These are phyloP conservation scores for Otus sunia DNA, from an alignment of 2,113 vertebrate species.

Conservation along the genomic window DNA sequence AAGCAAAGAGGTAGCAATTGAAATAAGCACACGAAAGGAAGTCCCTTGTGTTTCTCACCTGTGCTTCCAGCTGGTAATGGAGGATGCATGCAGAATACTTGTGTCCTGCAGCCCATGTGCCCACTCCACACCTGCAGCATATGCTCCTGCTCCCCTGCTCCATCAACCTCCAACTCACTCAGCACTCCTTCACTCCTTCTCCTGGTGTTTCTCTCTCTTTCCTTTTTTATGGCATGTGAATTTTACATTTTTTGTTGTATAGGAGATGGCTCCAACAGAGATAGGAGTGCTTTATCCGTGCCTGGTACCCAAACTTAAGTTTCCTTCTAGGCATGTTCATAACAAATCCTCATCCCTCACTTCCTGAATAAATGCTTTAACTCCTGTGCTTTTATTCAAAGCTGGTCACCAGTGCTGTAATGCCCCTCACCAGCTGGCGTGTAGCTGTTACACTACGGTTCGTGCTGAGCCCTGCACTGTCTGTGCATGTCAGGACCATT, in stretches of 20 bases:
- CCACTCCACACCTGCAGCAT: neutral
- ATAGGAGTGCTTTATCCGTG: neutral
- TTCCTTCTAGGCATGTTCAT: neutral
- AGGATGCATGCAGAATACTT: neutral
- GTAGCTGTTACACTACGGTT: neutral
- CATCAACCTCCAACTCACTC: neutral
- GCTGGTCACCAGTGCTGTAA: neutral
- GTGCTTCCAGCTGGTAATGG: neutral
- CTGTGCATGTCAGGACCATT: neutral
- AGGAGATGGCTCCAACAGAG: neutral
- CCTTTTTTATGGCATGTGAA: neutral
- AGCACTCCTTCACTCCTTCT: neutral
- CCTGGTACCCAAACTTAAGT: neutral
- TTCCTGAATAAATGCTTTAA: neutral
- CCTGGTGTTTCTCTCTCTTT: neutral
- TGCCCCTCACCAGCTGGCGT: neutral
- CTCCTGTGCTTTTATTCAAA: neutral
- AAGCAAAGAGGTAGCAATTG: neutral
- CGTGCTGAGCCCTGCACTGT: accelerated
- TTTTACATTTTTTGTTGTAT: neutral
- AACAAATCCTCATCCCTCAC: neutral
- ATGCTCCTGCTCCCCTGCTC: neutral
- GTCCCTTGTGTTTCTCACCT: neutral
- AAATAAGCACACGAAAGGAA: neutral
- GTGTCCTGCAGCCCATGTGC: neutral